Conservation (phyloP, 2,797 vertebrate genomes). For the Stomatorhinus walkeri region DNA sequence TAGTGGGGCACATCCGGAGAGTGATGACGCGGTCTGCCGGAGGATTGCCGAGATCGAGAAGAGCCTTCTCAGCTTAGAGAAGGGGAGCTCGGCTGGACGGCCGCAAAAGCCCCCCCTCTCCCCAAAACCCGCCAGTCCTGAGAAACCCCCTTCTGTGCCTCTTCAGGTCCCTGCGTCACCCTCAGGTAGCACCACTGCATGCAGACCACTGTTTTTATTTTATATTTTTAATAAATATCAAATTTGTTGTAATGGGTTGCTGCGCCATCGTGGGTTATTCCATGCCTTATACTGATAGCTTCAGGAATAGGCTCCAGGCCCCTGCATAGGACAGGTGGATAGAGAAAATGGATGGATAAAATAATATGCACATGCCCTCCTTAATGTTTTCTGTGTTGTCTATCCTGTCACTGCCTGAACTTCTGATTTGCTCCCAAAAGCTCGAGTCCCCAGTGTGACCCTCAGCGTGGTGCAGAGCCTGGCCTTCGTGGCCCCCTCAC, state of each 20-base stretch:
- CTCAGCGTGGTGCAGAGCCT: conserved; percentile 54
- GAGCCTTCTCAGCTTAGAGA: conserved; percentile 51
- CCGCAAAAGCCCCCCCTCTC: conserved; percentile 48
- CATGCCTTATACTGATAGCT: background rate
- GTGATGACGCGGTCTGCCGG: conserved; percentile 33
- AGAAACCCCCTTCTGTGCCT: background rate
- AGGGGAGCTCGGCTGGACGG: conserved; percentile 49
- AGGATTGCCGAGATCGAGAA: conserved; percentile 54
- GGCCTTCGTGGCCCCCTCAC: conserved; percentile 45
- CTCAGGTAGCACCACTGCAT: background rate
- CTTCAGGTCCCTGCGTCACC: background rate
- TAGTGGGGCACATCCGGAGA: background rate
- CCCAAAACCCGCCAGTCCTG: conserved; percentile 49
- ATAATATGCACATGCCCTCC: background rate
- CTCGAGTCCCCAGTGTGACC: conserved; percentile 33
- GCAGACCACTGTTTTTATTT: background rate
- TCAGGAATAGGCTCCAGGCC: background rate
- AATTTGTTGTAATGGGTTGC: background rate
- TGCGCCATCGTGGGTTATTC: background rate
- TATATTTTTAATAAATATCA: background rate
- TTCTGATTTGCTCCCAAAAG: conserved; percentile 20
- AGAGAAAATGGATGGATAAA: background rate
- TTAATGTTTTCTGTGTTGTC: background rate
- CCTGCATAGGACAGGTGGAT: background rate
- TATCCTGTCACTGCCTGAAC: background rate